A percentile compares a stretch with the other conserved stretches of the same genome.
phyloP scores from a whole-genome alignment of 2,888 invertebrate species.

The Trichacis sp. region DNA sequence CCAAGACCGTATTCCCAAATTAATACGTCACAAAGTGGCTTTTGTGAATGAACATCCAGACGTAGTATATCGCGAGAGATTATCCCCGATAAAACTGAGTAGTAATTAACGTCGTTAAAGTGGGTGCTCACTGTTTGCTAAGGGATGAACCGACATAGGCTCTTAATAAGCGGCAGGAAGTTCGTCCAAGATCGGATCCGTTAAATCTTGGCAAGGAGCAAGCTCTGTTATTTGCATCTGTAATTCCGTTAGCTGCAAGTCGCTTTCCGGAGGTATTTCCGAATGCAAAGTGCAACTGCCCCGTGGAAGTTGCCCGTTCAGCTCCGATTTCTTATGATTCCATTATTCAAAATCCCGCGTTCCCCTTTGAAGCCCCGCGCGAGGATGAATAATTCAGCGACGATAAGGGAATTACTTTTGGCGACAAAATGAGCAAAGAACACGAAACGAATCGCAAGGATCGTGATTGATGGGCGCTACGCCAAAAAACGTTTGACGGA shows the following conservation, averaged over 20 bases:
- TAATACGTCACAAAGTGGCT: not conserved
- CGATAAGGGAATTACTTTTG: slow-evolving; percentile 3
- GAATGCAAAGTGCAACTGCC: slow-evolving; percentile 63
- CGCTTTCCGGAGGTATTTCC: slow-evolving; percentile 46
- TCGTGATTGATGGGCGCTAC: not conserved
- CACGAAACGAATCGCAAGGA: not conserved
- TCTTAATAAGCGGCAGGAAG: slow-evolving; percentile 60
- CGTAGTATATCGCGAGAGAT: slow-evolving; percentile 16
- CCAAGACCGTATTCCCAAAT: too few relatives aligned
- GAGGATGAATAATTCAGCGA: not conserved
- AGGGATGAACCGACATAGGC: slow-evolving; percentile 55
- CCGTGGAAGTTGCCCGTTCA: slow-evolving; percentile 44
- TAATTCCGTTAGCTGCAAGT: slow-evolving; percentile 58
- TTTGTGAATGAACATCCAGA: not conserved
- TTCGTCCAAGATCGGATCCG: slow-evolving; percentile 60
- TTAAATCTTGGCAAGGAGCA: slow-evolving; percentile 63
- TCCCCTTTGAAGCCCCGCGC: not conserved
- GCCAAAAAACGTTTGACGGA: slow-evolving; percentile 10
- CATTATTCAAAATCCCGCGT: not conserved
- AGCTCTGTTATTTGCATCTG: slow-evolving; percentile 66
- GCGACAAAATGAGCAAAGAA: slow-evolving; percentile 1
- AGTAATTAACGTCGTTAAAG: slow-evolving; percentile 42
- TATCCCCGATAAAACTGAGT: slow-evolving; percentile 30
- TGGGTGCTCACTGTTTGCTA: slow-evolving; percentile 50
- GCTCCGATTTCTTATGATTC: slow-evolving; percentile 12